Conservation (phyloP, 2,113 vertebrate species). For the Odobenus rosmarus region DNA sequence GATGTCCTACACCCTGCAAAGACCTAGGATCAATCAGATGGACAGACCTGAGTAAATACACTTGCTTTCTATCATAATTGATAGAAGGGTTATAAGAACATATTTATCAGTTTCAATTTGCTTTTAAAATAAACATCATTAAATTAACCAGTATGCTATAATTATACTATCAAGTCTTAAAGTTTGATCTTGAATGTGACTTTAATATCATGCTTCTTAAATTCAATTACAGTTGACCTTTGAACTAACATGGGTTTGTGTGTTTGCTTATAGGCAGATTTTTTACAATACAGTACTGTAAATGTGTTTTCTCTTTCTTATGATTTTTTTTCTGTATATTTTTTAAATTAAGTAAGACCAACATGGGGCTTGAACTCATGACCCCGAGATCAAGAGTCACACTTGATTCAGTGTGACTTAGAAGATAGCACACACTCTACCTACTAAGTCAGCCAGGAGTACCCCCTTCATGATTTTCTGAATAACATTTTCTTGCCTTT, state of each 20-base stretch:
- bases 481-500: neutral
- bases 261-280: neutral
- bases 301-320: neutral
- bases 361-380: neutral
- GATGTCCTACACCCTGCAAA: neutral
- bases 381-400: neutral
- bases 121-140: constrained; percentile 24
- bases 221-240: neutral
- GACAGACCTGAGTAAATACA: neutral
- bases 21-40: neutral
- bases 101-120: neutral
- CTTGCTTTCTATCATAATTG: neutral
- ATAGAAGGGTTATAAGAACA: neutral
- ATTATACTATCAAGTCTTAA: neutral
- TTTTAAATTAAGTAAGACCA: neutral
- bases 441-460: neutral
- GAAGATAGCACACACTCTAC: neutral
- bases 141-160: neutral
- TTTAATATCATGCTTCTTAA: neutral
- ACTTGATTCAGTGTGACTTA: too few species aligned
- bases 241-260: neutral
- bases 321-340: neutral
- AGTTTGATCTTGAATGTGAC: neutral
- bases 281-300: neutral
- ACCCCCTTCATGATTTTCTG: neutral